phyloP scores from a whole-genome alignment of 2,888 invertebrate genomes.

The Drosophila glabriapex region DNA sequence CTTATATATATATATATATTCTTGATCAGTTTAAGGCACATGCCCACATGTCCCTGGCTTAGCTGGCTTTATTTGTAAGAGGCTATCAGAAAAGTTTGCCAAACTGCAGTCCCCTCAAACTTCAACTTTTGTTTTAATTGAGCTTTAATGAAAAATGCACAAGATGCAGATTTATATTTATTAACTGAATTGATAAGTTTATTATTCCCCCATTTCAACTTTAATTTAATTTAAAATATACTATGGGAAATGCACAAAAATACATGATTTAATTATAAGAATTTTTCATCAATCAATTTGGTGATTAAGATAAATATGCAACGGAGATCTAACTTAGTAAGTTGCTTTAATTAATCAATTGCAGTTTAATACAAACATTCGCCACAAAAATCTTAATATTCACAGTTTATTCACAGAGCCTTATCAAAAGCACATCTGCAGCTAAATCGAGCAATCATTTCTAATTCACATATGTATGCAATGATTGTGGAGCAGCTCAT shows the following conservation, averaged over 20 bases:
- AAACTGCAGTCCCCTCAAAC: background rate
- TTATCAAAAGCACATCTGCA: background rate
- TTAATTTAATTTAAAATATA: background rate
- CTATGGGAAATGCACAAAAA: background rate
- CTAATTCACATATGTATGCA: background rate
- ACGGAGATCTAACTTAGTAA: background rate
- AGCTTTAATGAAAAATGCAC: background rate
- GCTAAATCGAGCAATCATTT: background rate
- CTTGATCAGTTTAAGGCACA: background rate
- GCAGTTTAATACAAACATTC: background rate
- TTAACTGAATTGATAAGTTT: background rate
- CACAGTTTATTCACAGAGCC: background rate
- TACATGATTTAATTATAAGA: too few species aligned
- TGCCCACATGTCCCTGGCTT: background rate
- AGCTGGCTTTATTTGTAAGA: background rate
- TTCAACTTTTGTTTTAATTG: background rate
- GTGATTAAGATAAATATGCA: background rate
- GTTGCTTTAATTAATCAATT: background rate
- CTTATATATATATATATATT: background rate
- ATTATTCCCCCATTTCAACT: background rate
- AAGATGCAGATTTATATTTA: background rate
- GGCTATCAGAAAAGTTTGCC: background rate
- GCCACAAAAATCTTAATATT: background rate
- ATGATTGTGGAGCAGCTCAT: background rate
- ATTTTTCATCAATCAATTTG: too few species aligned